phyloP scores from a whole-genome alignment of 2,888 invertebrate species.

The Malachius bipustulatus region DNA sequence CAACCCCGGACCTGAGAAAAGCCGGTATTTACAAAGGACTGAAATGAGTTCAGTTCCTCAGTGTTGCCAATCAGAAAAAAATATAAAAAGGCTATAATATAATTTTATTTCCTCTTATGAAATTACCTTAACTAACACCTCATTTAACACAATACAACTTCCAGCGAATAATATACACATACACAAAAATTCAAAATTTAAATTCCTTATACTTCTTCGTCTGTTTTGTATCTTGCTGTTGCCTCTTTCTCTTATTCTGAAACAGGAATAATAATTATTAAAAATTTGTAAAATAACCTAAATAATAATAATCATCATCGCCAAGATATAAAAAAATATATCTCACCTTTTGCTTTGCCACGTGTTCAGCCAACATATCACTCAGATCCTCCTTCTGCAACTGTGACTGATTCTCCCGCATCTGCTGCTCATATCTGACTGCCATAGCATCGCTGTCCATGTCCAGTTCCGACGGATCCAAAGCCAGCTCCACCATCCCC shows the following conservation, averaged over 20 bases:
- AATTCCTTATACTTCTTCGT: conserved; percentile 98
- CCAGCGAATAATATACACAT: background rate
- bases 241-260: conserved; percentile 85
- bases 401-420: conserved; percentile 84
- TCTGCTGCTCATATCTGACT: conserved; percentile 88
- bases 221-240: conserved; percentile 80
- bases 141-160: background rate
- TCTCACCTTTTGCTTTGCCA: conserved; percentile 85
- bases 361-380: conserved; percentile 98
- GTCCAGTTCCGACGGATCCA: conserved; percentile 96
- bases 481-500: conserved; percentile 79
- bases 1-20: too few relatives aligned
- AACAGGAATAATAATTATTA: too few relatives aligned
- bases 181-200: conserved; percentile 60
- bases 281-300: too few relatives aligned
- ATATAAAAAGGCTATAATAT: too few relatives aligned
- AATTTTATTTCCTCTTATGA: too few relatives aligned
- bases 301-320: too few relatives aligned
- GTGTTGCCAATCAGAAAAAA: too few relatives aligned
- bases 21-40: too few relatives aligned
- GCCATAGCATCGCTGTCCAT: conserved; percentile 94
- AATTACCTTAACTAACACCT: too few relatives aligned
- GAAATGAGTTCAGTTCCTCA: too few relatives aligned
- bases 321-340: too few relatives aligned
- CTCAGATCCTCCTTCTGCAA: conserved; percentile 89